These are phyloP conservation scores for Papilio demoleus DNA, from an alignment of 2,888 invertebrate species.

Conservation along the genomic window DNA sequence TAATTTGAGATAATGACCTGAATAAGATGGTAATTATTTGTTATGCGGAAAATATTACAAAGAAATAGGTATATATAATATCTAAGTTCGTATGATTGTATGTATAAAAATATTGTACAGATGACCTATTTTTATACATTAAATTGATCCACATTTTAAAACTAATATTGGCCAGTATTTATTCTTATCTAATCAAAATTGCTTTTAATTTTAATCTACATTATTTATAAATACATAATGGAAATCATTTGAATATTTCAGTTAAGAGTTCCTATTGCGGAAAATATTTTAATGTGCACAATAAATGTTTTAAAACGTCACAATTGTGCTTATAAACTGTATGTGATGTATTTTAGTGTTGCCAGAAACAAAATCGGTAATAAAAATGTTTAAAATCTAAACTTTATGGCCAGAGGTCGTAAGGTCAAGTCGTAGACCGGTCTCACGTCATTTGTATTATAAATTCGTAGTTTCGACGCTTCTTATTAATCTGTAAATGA, in stretches of 20 bases:
- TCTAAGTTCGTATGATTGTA: too few species aligned
- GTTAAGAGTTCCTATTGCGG: slow-evolving; percentile 16
- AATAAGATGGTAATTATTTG: too few species aligned
- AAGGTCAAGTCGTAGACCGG: slow-evolving; percentile 44
- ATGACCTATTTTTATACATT: too few species aligned
- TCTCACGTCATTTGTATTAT: slow-evolving; percentile 48
- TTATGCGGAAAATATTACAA: too few species aligned
- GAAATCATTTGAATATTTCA: slow-evolving; percentile 16
- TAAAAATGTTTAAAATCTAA: slow-evolving; percentile 44
- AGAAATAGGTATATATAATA: too few species aligned
- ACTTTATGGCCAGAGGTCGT: slow-evolving; percentile 48
- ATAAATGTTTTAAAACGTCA: slow-evolving; percentile 30
- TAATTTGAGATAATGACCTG: too few species aligned
- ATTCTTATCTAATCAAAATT: background rate
- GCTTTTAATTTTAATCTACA: background rate
- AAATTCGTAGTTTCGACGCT: slow-evolving; percentile 45
- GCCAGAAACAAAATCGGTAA: slow-evolving; percentile 41
- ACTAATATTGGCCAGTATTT: background rate
- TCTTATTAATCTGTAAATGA: slow-evolving; percentile 44
- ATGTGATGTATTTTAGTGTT: slow-evolving; percentile 42
- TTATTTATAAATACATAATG: slow-evolving; percentile 12
- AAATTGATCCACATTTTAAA: too few species aligned
- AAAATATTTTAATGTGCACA: slow-evolving; percentile 17
- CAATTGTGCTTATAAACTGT: slow-evolving; percentile 39
- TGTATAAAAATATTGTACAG: too few species aligned